Percentiles rank a stretch among this genome's conserved stretches.
These are phyloP conservation scores for Ophonus ardosiacus DNA, from an alignment of 2,888 invertebrate genomes.

Conservation along the genomic window DNA sequence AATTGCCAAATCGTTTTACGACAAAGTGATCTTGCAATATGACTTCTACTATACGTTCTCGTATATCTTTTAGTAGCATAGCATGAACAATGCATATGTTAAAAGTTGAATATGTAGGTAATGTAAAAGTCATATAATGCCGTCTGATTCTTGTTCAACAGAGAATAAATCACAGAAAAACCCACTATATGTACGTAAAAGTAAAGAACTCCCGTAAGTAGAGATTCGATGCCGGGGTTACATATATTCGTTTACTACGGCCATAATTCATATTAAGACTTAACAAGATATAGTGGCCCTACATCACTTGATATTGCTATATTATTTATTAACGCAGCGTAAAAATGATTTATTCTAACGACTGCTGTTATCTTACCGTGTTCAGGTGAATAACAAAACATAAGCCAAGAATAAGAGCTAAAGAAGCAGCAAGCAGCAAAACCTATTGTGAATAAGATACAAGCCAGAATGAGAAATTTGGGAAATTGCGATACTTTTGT, in stretches of 20 bases:
- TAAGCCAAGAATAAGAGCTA: background rate
- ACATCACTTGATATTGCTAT: conserved; percentile 30
- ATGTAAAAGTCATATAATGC: background rate
- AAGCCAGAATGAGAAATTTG: background rate
- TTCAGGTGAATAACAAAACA: conserved; percentile 22
- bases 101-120: background rate
- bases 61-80: background rate
- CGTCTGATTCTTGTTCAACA: background rate
- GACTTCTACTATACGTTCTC: too few species aligned
- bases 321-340: conserved; percentile 33
- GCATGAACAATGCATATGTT: background rate
- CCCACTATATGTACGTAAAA: conserved; percentile 5
- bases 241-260: background rate
- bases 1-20: too few species aligned
- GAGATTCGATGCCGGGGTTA: background rate
- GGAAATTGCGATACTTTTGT: background rate
- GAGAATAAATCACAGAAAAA: background rate
- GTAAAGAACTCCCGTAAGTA: background rate
- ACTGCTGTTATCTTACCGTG: background rate
- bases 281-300: conserved; percentile 33
- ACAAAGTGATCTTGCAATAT: too few species aligned
- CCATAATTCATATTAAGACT: conserved; percentile 32
- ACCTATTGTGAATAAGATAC: background rate
- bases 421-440: background rate
- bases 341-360: conserved; percentile 38